Evolutionary conservation across 2,888 invertebrate genomes (phyloP).

Genomic region (Amphiduros pacificus): DNA sequence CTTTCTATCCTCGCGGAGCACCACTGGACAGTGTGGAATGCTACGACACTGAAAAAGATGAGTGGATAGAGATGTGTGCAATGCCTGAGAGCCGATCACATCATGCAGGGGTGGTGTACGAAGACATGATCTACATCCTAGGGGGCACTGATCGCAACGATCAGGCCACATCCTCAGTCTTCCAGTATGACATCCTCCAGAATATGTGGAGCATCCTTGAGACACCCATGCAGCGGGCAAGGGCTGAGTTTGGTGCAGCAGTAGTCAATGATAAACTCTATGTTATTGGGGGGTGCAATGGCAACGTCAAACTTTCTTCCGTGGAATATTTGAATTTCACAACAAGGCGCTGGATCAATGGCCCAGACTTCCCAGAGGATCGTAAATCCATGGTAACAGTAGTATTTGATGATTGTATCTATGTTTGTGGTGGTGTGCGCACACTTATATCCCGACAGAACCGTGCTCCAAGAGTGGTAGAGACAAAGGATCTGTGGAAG

Average conservation of each 20-base stretch:
- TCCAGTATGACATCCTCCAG: constrained; percentile 34
- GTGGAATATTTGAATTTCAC: constrained; percentile 81
- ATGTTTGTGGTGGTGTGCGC: constrained; percentile 39
- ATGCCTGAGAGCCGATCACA: constrained; percentile 42
- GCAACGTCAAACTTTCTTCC: constrained; percentile 83
- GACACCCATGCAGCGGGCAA: constrained; percentile 36
- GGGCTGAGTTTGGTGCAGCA: constrained; percentile 77
- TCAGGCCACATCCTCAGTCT: constrained; percentile 36
- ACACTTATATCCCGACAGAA: constrained; percentile 7
- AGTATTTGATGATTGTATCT: constrained; percentile 34
- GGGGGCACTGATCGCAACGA: constrained; percentile 42
- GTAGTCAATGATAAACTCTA: constrained; percentile 70
- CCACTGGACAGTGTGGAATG: constrained; percentile 38
- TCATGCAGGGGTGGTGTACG: constrained; percentile 34
- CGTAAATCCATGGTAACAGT: constrained; percentile 37
- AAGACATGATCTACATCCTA: constrained; percentile 39
- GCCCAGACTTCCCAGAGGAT: constrained; percentile 45
- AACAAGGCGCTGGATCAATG: constrained; percentile 69
- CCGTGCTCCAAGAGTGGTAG: constrained; percentile 30
- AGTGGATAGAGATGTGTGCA: constrained; percentile 36
- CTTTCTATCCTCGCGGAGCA: constrained; percentile 36
- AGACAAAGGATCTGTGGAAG: constrained; percentile 42
- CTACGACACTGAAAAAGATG: constrained; percentile 35
- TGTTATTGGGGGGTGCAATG: constrained; percentile 85
- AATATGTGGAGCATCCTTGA: constrained; percentile 38